These are phyloP conservation scores for Lamellibrachia satsuma DNA, from an alignment of 2,888 invertebrate genomes.

Conservation along the genomic window DNA sequence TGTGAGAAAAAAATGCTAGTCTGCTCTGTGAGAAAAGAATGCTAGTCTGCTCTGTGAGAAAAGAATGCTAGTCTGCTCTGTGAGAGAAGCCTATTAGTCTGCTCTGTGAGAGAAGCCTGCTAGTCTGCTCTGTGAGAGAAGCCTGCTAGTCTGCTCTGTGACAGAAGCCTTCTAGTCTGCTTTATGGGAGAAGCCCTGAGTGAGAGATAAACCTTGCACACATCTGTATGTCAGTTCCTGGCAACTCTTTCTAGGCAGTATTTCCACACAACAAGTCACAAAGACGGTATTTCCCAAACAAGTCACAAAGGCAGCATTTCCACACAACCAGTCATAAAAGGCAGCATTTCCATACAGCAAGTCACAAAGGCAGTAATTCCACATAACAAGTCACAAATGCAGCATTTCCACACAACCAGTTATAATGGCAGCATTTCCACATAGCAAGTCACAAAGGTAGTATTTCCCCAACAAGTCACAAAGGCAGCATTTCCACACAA, in stretches of 20 bases:
- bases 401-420: too few relatives aligned
- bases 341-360: not conserved
- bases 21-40: too few relatives aligned
- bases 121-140: too few relatives aligned
- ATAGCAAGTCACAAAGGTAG: not conserved
- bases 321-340: not conserved
- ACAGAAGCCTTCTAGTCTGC: too few relatives aligned
- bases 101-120: too few relatives aligned
- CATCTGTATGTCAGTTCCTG: not conserved
- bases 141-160: too few relatives aligned
- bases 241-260: not conserved
- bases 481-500: not conserved
- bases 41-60: too few relatives aligned
- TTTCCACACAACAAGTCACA: not conserved
- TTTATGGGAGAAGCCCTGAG: not conserved
- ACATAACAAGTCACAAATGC: not conserved
- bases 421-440: not conserved
- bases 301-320: not conserved
- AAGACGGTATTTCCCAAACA: too few relatives aligned
- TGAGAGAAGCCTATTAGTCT: too few relatives aligned
- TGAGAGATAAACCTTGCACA: not conserved
- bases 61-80: too few relatives aligned
- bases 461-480: not conserved
- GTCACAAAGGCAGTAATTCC: not conserved
- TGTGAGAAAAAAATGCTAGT: too few relatives aligned